Percentiles rank a stretch among this genome's conserved stretches.
phyloP scores from a whole-genome alignment of 2,797 vertebrate genomes.

The Coluber constrictor region DNA sequence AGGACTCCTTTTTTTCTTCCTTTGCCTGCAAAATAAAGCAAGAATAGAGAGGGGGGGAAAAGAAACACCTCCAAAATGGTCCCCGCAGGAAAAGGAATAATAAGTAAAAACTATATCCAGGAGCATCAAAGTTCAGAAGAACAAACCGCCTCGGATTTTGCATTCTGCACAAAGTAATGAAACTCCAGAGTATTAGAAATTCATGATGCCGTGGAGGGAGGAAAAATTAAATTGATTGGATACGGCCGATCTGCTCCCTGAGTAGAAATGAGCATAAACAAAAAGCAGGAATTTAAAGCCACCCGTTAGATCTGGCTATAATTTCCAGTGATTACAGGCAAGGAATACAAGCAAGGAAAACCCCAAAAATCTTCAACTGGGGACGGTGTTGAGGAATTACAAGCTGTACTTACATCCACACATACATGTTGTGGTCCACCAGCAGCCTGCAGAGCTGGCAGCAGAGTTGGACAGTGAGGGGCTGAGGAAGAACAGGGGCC shows the following conservation, averaged over 20 bases:
- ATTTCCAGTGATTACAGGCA: conserved; percentile 67
- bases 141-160: conserved; percentile 62
- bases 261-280: conserved; percentile 62
- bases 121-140: conserved; percentile 61
- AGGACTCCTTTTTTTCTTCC: not conserved
- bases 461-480: too few relatives aligned
- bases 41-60: not conserved
- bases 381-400: conserved; percentile 30
- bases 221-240: conserved; percentile 62
- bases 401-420: conserved; percentile 38
- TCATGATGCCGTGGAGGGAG: conserved; percentile 51
- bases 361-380: conserved; percentile 68
- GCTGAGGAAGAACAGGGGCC: too few relatives aligned
- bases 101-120: conserved; percentile 40
- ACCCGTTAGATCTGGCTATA: conserved; percentile 57
- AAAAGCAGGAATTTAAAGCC: conserved; percentile 65
- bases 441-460: too few relatives aligned
- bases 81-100: conserved; percentile 58
- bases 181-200: conserved; percentile 63
- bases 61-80: conserved; percentile 39
- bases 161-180: conserved; percentile 61
- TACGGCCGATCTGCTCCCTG: conserved; percentile 45
- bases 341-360: conserved; percentile 67
- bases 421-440: too few relatives aligned
- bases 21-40: not conserved